These are phyloP conservation scores for Myxocyprinus asiaticus DNA, from an alignment of 2,113 vertebrate species.

Conservation along the genomic window DNA sequence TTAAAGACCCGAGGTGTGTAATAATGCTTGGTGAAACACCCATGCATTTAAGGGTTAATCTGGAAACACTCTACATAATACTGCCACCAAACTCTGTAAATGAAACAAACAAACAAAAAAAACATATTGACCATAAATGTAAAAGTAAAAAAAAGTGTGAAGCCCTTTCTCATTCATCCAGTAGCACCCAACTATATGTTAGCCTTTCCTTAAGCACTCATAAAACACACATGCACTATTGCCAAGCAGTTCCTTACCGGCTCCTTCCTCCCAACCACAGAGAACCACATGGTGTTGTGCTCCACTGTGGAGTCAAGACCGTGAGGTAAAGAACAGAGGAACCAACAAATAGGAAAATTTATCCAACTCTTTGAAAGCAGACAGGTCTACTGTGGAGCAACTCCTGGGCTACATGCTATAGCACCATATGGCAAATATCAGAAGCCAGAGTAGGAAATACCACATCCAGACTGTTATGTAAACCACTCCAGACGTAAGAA, in stretches of 20 bases:
- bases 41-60: too few relatives aligned
- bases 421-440: conserved; percentile 65
- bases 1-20: too few relatives aligned
- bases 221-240: conserved; percentile 33
- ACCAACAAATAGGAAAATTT: conserved; percentile 21
- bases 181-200: conserved; percentile 25
- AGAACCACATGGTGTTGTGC: conserved; percentile 88
- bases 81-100: too few relatives aligned
- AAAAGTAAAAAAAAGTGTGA: background rate
- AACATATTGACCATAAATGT: too few relatives aligned
- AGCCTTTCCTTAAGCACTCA: conserved; percentile 3
- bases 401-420: conserved; percentile 57
- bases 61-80: too few relatives aligned
- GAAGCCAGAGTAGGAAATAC: conserved; percentile 63
- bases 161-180: background rate
- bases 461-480: conserved; percentile 70
- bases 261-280: conserved; percentile 88
- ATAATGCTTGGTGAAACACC: too few relatives aligned
- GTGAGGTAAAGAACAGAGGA: background rate
- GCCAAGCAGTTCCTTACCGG: conserved; percentile 69
- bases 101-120: too few relatives aligned
- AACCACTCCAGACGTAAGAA: conserved; percentile 54
- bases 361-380: background rate
- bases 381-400: background rate
- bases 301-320: background rate